Conservation (phyloP, 2,113 vertebrate genomes). For the Phalacrocorax aristotelis region DNA sequence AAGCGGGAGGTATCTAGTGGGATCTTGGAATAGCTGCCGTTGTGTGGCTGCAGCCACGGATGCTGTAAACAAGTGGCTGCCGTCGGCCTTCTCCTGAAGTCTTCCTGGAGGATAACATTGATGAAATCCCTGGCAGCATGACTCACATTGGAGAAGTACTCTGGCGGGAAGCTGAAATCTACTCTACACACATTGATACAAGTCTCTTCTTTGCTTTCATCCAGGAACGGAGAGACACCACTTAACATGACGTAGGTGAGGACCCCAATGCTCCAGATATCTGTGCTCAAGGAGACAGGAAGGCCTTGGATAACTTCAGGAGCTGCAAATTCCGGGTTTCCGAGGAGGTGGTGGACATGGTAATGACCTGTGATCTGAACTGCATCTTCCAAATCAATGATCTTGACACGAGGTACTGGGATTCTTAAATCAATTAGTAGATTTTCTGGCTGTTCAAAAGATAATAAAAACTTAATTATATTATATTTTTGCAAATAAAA, state of each 20-base stretch:
- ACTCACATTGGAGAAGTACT: constrained; percentile 90
- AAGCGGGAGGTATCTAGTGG: constrained; percentile 91
- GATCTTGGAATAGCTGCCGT: constrained; percentile 87
- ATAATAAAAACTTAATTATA: not conserved
- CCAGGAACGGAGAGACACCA: constrained; percentile 94
- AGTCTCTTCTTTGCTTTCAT: constrained; percentile 96
- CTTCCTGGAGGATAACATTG: constrained; percentile 85
- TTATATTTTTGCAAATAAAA: not conserved
- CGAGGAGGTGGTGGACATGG: constrained; percentile 90
- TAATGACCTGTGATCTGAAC: constrained; percentile 91
- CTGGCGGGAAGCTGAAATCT: constrained; percentile 94
- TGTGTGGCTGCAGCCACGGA: constrained; percentile 89
- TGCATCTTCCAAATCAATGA: constrained; percentile 93
- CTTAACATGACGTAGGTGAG: constrained; percentile 93
- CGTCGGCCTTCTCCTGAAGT: constrained; percentile 86
- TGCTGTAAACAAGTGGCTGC: constrained; percentile 92
- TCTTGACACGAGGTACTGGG: constrained; percentile 86
- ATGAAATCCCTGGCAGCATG: constrained; percentile 93
- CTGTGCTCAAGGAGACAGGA: constrained; percentile 88
- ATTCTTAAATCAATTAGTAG: constrained; percentile 90
- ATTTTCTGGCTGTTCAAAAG: constrained; percentile 89
- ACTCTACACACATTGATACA: constrained; percentile 95
- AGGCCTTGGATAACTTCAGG: constrained; percentile 94
- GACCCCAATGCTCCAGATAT: constrained; percentile 94
- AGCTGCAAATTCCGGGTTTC: constrained; percentile 94